These are phyloP conservation scores for Xerus rutilus DNA, from an alignment of 2,797 vertebrate genomes.

Conservation along the genomic window DNA sequence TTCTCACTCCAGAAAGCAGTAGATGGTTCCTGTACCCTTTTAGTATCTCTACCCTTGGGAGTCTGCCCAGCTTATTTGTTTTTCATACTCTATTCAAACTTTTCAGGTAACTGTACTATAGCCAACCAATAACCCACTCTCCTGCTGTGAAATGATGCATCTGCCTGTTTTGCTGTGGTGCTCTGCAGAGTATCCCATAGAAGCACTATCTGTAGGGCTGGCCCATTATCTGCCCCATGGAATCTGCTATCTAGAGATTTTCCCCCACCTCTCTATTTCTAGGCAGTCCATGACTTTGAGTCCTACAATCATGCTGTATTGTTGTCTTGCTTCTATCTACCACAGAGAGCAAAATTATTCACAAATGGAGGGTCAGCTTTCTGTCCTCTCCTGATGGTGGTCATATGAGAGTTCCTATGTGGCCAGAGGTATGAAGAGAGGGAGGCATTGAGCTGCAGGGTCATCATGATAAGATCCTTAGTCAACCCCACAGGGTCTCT, in stretches of 20 bases:
- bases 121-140: not conserved
- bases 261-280: not conserved
- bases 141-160: not conserved
- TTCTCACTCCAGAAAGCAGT: not conserved
- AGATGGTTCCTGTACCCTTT: not conserved
- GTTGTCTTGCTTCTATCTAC: not conserved
- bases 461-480: not conserved
- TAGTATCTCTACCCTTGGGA: not conserved
- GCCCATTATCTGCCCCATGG: not conserved
- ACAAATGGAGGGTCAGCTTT: not conserved
- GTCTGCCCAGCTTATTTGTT: not conserved
- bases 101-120: not conserved
- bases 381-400: not conserved
- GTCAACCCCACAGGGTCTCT: not conserved
- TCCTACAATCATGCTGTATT: not conserved
- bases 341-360: not conserved
- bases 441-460: not conserved
- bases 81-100: not conserved
- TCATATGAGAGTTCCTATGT: not conserved
- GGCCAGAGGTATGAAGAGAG: not conserved
- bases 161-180: not conserved
- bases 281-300: not conserved
- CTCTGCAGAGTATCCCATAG: not conserved
- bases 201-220: not conserved
- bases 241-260: not conserved